These are phyloP conservation scores for Drosophila setosimentum DNA, from an alignment of 2,888 invertebrate genomes.

Conservation along the genomic window DNA sequence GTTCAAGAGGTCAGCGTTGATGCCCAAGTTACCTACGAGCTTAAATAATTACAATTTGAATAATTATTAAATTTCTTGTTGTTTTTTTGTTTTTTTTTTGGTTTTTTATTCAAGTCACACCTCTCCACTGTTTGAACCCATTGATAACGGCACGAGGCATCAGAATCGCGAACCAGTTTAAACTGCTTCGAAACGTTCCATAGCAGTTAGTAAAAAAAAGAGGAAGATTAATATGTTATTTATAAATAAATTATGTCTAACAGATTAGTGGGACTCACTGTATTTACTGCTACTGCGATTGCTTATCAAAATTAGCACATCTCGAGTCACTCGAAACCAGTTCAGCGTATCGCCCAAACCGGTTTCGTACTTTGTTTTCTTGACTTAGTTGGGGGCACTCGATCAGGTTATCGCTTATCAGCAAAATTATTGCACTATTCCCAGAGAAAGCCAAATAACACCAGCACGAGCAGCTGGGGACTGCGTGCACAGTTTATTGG, in stretches of 20 bases:
- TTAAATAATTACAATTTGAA: slow-evolving; percentile 32
- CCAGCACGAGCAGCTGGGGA: slow-evolving; percentile 29
- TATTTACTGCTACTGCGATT: slow-evolving; percentile 35
- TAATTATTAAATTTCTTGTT: slow-evolving; percentile 1
- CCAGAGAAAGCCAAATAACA: slow-evolving; percentile 35
- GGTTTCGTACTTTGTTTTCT: slow-evolving; percentile 51
- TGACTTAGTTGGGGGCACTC: slow-evolving; percentile 51
- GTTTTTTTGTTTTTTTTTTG: neutral
- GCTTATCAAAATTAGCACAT: slow-evolving; percentile 72
- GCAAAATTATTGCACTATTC: slow-evolving; percentile 22
- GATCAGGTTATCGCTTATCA: slow-evolving; percentile 66
- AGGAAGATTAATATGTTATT: slow-evolving; percentile 23
- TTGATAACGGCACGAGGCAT: slow-evolving; percentile 43
- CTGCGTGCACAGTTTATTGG: slow-evolving; percentile 51
- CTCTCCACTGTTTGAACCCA: slow-evolving; percentile 12
- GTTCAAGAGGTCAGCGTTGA: slow-evolving; percentile 70
- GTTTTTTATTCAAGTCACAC: slow-evolving; percentile 14
- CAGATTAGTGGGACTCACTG: slow-evolving; percentile 55
- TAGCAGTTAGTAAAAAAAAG: slow-evolving; percentile 44
- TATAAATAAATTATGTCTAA: slow-evolving; percentile 48
- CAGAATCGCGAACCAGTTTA: slow-evolving; percentile 37
- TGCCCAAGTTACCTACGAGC: slow-evolving; percentile 71
- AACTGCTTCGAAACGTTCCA: slow-evolving; percentile 19
- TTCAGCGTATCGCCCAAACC: slow-evolving; percentile 52
- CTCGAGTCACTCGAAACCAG: slow-evolving; percentile 59